These are phyloP conservation scores for Sebastes umbrosus DNA, from an alignment of 2,797 vertebrate genomes.

Conservation along the genomic window DNA sequence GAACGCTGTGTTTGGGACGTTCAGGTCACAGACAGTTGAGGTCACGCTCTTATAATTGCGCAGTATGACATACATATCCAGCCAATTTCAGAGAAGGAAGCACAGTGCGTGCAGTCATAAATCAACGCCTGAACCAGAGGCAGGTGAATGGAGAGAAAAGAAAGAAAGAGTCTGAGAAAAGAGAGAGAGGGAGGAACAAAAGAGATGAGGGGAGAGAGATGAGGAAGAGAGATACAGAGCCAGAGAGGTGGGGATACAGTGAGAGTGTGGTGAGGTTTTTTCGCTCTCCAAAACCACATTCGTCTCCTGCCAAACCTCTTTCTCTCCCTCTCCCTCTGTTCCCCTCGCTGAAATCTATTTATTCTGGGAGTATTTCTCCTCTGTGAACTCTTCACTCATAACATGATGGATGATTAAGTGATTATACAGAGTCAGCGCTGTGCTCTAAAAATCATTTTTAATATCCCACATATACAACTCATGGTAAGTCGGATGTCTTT, in stretches of 20 bases:
- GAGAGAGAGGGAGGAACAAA: conserved; percentile 20
- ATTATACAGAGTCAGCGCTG: conserved; percentile 32
- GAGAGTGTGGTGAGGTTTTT: conserved; percentile 34
- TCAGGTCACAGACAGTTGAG: conserved; percentile 52
- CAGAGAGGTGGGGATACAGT: not conserved
- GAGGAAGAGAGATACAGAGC: not conserved
- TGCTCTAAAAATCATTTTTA: conserved; percentile 45
- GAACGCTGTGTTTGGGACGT: conserved; percentile 37
- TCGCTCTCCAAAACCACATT: conserved; percentile 58
- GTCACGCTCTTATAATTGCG: conserved; percentile 63
- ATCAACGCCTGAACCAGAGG: conserved; percentile 51
- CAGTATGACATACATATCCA: conserved; percentile 65
- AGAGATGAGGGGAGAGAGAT: conserved; percentile 17
- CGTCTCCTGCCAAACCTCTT: conserved; percentile 58
- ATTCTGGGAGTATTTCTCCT: conserved; percentile 44
- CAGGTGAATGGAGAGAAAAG: conserved; percentile 28
- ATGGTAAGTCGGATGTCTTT: not conserved
- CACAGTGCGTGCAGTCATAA: conserved; percentile 42
- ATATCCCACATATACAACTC: conserved; percentile 31
- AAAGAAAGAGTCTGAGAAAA: not conserved
- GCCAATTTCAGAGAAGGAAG: conserved; percentile 46
- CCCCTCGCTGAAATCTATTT: conserved; percentile 41
- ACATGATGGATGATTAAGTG: conserved; percentile 60
- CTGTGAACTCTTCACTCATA: conserved; percentile 57
- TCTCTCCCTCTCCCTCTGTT: conserved; percentile 15